These are phyloP conservation scores for Caenorhabditis afra DNA, from an alignment of 2,888 invertebrate genomes.

Conservation along the genomic window DNA sequence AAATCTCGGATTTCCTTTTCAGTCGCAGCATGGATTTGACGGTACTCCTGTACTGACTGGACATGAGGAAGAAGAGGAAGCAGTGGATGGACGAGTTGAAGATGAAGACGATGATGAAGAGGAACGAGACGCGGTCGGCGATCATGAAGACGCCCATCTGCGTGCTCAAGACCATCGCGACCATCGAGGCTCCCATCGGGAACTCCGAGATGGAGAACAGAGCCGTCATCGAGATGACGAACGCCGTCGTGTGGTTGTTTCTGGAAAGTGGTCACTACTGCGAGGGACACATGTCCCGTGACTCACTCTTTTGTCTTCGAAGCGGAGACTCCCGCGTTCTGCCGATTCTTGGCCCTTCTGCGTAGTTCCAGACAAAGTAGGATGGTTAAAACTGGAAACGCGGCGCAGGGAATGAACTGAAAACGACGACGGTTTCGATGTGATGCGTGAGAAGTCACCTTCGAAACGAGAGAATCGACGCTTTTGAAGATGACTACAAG, in stretches of 20 bases:
- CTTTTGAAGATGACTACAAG: background rate
- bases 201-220: constrained; percentile 18
- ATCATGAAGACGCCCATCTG: background rate
- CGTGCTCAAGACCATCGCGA: no score
- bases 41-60: constrained; percentile 17
- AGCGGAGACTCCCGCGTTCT: no score
- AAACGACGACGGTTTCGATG: background rate
- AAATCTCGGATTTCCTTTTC: no score
- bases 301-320: no score
- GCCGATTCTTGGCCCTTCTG: no score
- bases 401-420: constrained; percentile 4
- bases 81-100: constrained; percentile 31
- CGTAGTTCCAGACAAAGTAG: no score
- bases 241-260: background rate
- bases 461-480: background rate
- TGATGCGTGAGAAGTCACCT: background rate
- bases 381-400: background rate
- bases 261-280: no score
- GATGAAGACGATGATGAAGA: constrained; percentile 12
- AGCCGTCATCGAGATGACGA: constrained; percentile 29
- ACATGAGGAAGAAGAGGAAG: constrained; percentile 20
- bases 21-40: background rate
- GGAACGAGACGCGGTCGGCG: background rate
- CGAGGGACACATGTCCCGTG: no score
- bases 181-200: constrained; percentile 1